phyloP scores from a whole-genome alignment of 2,113 vertebrate genomes.

The Rhadina sibilatrix region DNA sequence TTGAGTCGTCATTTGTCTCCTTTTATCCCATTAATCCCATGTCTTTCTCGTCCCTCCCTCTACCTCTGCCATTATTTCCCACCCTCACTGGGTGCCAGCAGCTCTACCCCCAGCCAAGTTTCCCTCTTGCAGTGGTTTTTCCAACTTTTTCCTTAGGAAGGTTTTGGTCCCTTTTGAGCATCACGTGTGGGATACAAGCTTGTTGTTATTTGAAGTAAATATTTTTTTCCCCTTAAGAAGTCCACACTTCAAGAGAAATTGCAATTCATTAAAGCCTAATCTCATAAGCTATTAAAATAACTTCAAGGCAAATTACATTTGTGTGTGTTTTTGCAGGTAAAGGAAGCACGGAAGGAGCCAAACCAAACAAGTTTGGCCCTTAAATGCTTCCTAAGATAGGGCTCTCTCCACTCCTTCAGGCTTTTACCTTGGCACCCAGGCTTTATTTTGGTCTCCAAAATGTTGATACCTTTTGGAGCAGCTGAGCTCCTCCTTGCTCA shows the following conservation, averaged over 20 bases:
- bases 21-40: neutral
- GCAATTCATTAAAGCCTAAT: neutral
- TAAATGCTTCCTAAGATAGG: neutral
- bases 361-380: neutral
- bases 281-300: neutral
- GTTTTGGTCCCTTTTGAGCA: neutral
- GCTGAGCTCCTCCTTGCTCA: neutral
- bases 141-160: neutral
- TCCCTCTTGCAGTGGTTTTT: neutral
- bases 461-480: rapidly evolving
- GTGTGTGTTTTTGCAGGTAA: neutral
- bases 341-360: neutral
- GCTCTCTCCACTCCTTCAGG: neutral
- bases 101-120: neutral
- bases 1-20: neutral
- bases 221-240: neutral
- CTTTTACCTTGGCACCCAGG: neutral
- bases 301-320: neutral
- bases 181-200: neutral
- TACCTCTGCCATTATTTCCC: neutral
- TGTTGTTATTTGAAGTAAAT: neutral
- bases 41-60: neutral
- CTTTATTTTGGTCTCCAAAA: neutral
- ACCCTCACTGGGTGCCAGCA: neutral
- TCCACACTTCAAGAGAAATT: neutral